Evolutionary conservation across 2,113 vertebrate genomes (phyloP).

Genomic region (Rattus norvegicus): GRCr8 NC_086038.1:49031001-49031500

Average conservation of each 20-base stretch:
- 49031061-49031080: background rate
- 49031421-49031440: background rate
- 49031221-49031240: background rate
- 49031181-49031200: background rate
- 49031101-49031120: background rate
- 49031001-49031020: background rate
- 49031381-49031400: background rate
- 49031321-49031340: background rate
- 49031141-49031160: conserved; percentile 14
- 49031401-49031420: fast-evolving
- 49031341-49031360: background rate
- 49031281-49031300: background rate
- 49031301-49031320: background rate
- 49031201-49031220: background rate
- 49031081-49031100: background rate
- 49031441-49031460: background rate
- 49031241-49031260: background rate
- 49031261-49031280: background rate
- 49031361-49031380: background rate
- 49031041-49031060: background rate
- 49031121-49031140: background rate
- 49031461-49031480: background rate
- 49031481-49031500: background rate
- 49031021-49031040: background rate
- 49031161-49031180: conserved; percentile 33